Base-by-base conservation (phyloP, 2,113 vertebrate genomes). In the Aix galericulata region DNA sequence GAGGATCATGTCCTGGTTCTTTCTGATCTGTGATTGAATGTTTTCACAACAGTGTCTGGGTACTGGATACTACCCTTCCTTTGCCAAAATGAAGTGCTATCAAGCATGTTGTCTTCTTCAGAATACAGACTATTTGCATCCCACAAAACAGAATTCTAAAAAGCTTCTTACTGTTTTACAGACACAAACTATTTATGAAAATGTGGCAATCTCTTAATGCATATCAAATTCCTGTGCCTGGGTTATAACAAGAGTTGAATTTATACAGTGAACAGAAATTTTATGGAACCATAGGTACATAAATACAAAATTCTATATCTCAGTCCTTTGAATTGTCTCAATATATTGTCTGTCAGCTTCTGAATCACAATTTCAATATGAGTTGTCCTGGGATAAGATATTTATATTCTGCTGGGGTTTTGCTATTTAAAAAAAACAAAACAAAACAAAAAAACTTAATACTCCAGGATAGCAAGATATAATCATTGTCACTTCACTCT, bases 401-500 rank as follows among this genome's bases (percentile, higher is more conserved):
- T 92, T 92, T 86, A 62, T 91, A 64, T 80, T 83, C 59, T 78
- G 13, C 50, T 84, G 32, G 82, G 75, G 25, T 40, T 32, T 95
- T 88, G 77, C 68, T 89, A 26, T 53, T 25, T 12, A 11, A 38
- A 38, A 68, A 82, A 93, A 76, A 82, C 69, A 15, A 4, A 40
- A 40, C 64, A 82, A 13, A 4, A 23, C 40, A 36, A 46, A 18
- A 17, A 46, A 46, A 23, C 44, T 69, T 72, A 60, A 53, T 94
- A 71, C 17, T 91, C 34, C 29, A 81, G 81, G 67, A 91, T 17
- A 83, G 53, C 55, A 71, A 59, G 62, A 81, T 55, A 81, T 52
- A 96, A 91, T 95, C 73, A 78, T 29, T 86, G 40, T 69, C 31
- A n/a, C 73, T 93, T 92, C 76, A 95, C 8, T 82, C 52, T 34